Evolutionary conservation across 2,113 vertebrate genomes (phyloP), one percentile per base, ranked within the genome.

Genomic region (Tylochromis polylepis): DNA sequence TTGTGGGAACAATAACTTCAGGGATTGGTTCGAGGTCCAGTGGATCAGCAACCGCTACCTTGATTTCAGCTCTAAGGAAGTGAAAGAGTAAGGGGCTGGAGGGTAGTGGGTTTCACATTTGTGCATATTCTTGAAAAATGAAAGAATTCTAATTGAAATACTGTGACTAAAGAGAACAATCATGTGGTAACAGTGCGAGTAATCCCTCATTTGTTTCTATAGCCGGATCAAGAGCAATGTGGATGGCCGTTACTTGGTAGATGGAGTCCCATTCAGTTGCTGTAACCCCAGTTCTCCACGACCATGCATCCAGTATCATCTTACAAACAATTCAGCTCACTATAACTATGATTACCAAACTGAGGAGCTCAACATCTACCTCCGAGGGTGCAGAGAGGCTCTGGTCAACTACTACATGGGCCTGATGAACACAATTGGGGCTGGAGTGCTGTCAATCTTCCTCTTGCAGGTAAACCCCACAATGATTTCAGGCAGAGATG

Each of bases 31-130:
- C 9, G 97, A 97, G 87, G 95, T 97, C 36, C 97, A 97, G 93
- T 97, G 97, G 97, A 95, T 97, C 94, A 97, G 97, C 93, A 97
- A 97, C 85, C 96, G 97, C 31, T 97, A 97, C 92, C 95, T 97
- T 34, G 97, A 97, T 84, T 97, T 97, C 94, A 96, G 87, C 92
- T 90, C 95, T 10, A 97, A 96, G 88, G 97, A 97, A 70, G 97
- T 97, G n/a, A 97, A 97, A 93, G 96, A 97, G 97, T 97, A 91
- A 97, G 96, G 95, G 43, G 60, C 49, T 78, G 11, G 34, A 62
- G 27, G 24, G 24, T 12, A 65, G 27, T 22, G 43, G 11, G 20
- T 70, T 27, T 81, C 15, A 22, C 10, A 88, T 87, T 38, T 77
- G 72, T 77, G 46, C 72, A 77, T 77, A 77, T 77, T 77, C 16